phyloP scores from a whole-genome alignment of 2,888 invertebrate genomes.

The Mylabris sibirica region DNA sequence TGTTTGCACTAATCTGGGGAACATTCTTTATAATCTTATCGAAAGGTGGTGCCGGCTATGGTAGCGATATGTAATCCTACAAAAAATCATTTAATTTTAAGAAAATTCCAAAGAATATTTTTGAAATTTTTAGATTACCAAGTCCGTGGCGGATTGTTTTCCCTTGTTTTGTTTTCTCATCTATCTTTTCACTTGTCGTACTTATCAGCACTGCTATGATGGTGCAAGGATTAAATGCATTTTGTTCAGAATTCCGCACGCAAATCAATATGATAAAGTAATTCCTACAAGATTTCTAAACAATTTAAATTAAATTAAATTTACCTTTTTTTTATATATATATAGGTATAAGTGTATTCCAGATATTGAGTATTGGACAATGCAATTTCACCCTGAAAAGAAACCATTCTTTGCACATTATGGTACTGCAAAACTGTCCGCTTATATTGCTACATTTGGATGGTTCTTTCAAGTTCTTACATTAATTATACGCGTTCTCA shows the following conservation, averaged over 20 bases:
- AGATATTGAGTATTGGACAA: conserved; percentile 7
- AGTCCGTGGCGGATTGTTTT: conserved; percentile 25
- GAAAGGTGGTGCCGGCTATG: conserved; percentile 25
- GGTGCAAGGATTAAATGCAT: conserved; percentile 15
- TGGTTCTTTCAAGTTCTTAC: conserved; percentile 10
- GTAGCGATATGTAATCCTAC: conserved; percentile 25
- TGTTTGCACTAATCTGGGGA: conserved; percentile 25
- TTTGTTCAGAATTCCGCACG: conserved; percentile 21
- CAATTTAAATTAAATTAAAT: too few relatives aligned
- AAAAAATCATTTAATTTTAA: background rate
- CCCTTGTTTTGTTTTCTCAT: conserved; percentile 25
- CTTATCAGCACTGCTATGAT: conserved; percentile 15
- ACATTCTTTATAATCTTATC: conserved; percentile 23
- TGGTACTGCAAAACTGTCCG: background rate
- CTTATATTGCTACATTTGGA: conserved; percentile 5
- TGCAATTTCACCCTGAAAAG: background rate
- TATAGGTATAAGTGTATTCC: conserved; percentile 3
- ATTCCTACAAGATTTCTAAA: background rate
- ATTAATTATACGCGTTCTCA: conserved; percentile 2
- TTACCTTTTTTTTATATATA: conserved; percentile 3
- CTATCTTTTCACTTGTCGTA: conserved; percentile 18
- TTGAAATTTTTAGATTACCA: conserved; percentile 19
- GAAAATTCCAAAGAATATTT: background rate
- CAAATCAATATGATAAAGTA: conserved; percentile 21
- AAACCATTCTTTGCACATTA: background rate